Evolutionary conservation across 2,797 vertebrate genomes (phyloP), one percentile per base, ranked within the genome.

Genomic region (Aselliscus stoliczkanus): DNA sequence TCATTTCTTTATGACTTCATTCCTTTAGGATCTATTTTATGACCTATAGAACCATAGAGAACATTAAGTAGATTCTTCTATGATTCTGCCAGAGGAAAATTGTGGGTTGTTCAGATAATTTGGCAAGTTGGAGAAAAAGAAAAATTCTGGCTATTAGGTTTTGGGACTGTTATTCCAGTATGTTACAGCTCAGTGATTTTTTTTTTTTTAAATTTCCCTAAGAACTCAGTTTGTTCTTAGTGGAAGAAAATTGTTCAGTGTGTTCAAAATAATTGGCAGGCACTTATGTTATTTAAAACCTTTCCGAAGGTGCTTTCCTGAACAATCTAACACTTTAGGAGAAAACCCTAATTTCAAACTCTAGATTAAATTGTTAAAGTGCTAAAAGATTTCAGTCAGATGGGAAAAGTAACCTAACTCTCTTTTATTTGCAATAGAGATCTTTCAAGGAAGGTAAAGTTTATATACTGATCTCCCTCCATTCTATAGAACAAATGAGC

Each of bases 231-330:
- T 93, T 97, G 47, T 90, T 95, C 23, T 89, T 44, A 82, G 70
- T 76, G 62, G 3, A 96, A 80, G n/a, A 94, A 97, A 93, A 92
- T 58, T 50, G 9, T 75, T 96, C 39, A 60, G 21, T 79, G 23
- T 92, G 17, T 75, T 96, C 75, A 88, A 94, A 65, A 76, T 88
- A 75, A 95, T 92, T 89, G 72, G 76, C 25, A 89, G 62, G n/a
- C 81, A 94, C 92, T 94, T 89, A 81, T 58, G 70, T 76, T 83
- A 86, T 73, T 96, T 94, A 69, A 96, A 95, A 89, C 69, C 56
- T 67, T 97, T 92, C 37, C 73, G 50, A 77, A 93, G 27, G 3
- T 91, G 5, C 42, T 92, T 96, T 96, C 73, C 69, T 94, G 70
- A 97, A 69, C n/a, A 87, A 88, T 21, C 88, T 62, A 93, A 86